Base-by-base conservation (phyloP, 2,113 vertebrate species). In the Periophthalmus modestus region DNA sequence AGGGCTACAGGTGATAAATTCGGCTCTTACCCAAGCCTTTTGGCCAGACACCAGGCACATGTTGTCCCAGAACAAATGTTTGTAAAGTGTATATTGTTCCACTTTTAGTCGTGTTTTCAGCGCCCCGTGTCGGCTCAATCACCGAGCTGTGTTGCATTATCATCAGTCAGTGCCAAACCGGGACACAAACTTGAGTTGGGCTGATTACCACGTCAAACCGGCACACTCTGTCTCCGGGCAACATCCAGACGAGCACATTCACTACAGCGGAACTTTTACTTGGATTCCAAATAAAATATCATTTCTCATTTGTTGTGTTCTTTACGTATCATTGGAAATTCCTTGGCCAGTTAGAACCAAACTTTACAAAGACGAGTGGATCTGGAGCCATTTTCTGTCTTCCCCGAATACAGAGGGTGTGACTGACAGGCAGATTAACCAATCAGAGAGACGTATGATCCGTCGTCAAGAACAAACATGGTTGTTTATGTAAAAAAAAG, bases 1-100 rank as follows among this genome's bases (percentile, higher is more conserved):
- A 81, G 80, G 80, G 63, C 77, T 77, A 48, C 21, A 72, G 74
- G 74, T 89, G 83, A 91, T 88, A 89, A 81, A 89, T 88, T 87
- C 76, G 73, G 61, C 82, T 85, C 80, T 88, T 80, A 83, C 84
- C 73, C 67, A 78, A 88, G 73, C 85, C 80, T 77, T 71, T 6
- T 89, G 88, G 89, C 83, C 79, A 84, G 80, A 82, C 81, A 88
- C 74, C 89, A 76, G 85, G 85, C 78, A 85, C 79, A 88, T 89
- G 86, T 79, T 87, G 83, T 88, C 79, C 54, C 55, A 84, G 80
- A 86, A 87, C 77, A 85, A 87, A 88, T 86, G 80, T 79, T 79
- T 86, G 80, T 73, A 78, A 88, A 83, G 85, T 84, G 72, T 85
- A 79, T 87, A 80, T 87, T 78, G 83, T 82, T 83, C 78, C 61